phyloP scores from a whole-genome alignment of 2,888 invertebrate genomes.

The Atherix ibis region DNA sequence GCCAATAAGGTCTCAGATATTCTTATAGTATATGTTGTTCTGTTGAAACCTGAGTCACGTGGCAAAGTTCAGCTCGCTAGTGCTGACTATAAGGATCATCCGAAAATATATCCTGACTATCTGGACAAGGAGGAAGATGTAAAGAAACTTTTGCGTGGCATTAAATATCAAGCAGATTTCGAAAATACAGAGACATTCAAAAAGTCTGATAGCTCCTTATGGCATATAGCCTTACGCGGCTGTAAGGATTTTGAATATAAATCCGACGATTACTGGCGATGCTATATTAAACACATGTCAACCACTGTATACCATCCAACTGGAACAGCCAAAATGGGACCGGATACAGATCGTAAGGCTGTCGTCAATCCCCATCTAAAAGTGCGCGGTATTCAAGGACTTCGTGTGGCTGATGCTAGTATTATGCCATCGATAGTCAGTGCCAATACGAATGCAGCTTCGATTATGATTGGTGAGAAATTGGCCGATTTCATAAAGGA shows the following conservation, averaged over 20 bases:
- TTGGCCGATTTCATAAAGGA: slow-evolving; percentile 41
- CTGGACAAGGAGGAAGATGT: slow-evolving; percentile 34
- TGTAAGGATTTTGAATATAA: slow-evolving; percentile 15
- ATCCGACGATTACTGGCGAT: slow-evolving; percentile 38
- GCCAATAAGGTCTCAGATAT: slow-evolving; percentile 25
- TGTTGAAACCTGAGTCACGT: slow-evolving; percentile 29
- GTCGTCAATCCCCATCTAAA: slow-evolving; percentile 38
- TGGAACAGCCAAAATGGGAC: slow-evolving; percentile 55
- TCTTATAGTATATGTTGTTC: slow-evolving; percentile 17
- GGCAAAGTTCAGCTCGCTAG: slow-evolving; percentile 37
- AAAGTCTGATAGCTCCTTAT: slow-evolving; percentile 6
- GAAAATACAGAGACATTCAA: slow-evolving; percentile 10
- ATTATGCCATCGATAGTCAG: slow-evolving; percentile 64
- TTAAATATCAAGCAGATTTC: slow-evolving; percentile 32
- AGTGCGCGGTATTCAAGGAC: slow-evolving; percentile 41
- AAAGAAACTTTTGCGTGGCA: slow-evolving; percentile 24
- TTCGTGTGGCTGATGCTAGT: slow-evolving; percentile 70
- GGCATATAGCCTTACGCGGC: slow-evolving; percentile 12
- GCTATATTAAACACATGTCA: slow-evolving; percentile 38
- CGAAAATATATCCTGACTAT: slow-evolving; percentile 42
- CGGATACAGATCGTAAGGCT: slow-evolving; percentile 26
- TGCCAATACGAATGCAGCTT: slow-evolving; percentile 69
- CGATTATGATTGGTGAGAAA: slow-evolving; percentile 76
- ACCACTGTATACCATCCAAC: slow-evolving; percentile 48
- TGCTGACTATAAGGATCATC: slow-evolving; percentile 35